Conservation (phyloP, 2,888 invertebrate genomes). For the Chalcis sispes region DNA sequence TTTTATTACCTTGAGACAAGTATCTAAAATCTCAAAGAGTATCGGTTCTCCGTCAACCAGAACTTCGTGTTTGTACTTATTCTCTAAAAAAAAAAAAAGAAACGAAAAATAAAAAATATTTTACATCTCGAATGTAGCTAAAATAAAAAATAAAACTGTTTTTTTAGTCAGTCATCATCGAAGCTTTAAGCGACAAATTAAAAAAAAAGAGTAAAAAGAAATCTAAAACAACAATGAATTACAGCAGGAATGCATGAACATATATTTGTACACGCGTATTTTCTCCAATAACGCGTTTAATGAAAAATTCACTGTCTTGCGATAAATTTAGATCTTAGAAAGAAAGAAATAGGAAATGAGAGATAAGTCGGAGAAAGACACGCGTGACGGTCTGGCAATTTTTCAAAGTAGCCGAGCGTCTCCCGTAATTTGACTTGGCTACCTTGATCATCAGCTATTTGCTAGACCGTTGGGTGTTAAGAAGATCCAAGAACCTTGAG, state of each 20-base stretch:
- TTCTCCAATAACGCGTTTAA: slow-evolving; percentile 63
- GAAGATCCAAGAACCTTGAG: slow-evolving; percentile 36
- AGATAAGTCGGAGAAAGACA: slow-evolving; percentile 42
- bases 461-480: slow-evolving; percentile 22
- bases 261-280: background rate
- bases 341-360: slow-evolving; percentile 50
- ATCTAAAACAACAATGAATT: too few species aligned
- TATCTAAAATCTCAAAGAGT: slow-evolving; percentile 93
- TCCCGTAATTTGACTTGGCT: slow-evolving; percentile 53
- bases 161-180: too few species aligned
- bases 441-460: slow-evolving; percentile 52
- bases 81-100: slow-evolving; percentile 81
- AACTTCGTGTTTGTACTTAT: slow-evolving; percentile 93
- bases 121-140: background rate
- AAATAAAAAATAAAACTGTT: background rate
- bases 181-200: background rate
- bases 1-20: slow-evolving; percentile 86
- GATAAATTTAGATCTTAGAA: slow-evolving; percentile 71
- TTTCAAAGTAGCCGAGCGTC: slow-evolving; percentile 64
- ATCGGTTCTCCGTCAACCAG: slow-evolving; percentile 92
- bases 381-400: slow-evolving; percentile 64
- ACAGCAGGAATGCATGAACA: background rate
- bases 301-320: slow-evolving; percentile 69
- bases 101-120: background rate
- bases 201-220: background rate